These are phyloP conservation scores for Antennarius maculatus DNA, from an alignment of 2,797 vertebrate species.

Conservation along the genomic window DNA sequence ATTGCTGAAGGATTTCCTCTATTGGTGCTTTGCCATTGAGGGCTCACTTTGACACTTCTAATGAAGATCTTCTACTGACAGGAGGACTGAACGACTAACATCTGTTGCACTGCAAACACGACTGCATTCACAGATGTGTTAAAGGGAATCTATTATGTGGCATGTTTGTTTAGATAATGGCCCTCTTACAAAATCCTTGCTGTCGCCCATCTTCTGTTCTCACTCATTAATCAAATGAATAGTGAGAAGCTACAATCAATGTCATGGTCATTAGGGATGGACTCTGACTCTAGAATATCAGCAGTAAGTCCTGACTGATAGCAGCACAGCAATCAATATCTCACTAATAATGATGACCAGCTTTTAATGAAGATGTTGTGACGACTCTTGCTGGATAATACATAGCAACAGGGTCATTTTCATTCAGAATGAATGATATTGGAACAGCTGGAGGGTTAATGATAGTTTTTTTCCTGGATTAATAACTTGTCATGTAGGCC, in stretches of 20 bases:
- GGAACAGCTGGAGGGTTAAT: constrained; percentile 3
- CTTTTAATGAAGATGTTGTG: constrained; percentile 58
- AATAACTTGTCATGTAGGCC: constrained; percentile 1
- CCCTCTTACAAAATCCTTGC: constrained; percentile 2
- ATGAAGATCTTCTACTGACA: constrained; percentile 80
- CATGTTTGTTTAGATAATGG: constrained; percentile 33
- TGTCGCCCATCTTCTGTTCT: constrained; percentile 43
- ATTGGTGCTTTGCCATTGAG: constrained; percentile 70
- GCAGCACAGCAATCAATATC: constrained; percentile 51
- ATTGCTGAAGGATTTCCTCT: constrained; percentile 39
- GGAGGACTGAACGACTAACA: constrained; percentile 60
- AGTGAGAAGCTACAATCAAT: constrained; percentile 66
- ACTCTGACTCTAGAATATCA: constrained; percentile 24
- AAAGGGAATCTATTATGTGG: constrained; percentile 52
- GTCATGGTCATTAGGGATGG: constrained; percentile 54
- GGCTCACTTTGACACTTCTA: constrained; percentile 66
- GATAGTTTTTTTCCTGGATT: too few relatives aligned
- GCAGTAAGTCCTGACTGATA: constrained; percentile 57
- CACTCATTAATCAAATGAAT: constrained; percentile 70
- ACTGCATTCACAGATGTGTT: constrained; percentile 47
- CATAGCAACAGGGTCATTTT: constrained; percentile 26
- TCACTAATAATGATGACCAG: constrained; percentile 58
- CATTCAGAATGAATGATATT: constrained; percentile 27
- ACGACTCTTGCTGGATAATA: constrained; percentile 20
- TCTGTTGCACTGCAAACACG: constrained; percentile 58